A percentile compares a stretch with the other conserved stretches of the same genome.
These are phyloP conservation scores for Sinonovacula constricta DNA, from an alignment of 1,140 invertebrate genomes.

Conservation along the genomic window DNA sequence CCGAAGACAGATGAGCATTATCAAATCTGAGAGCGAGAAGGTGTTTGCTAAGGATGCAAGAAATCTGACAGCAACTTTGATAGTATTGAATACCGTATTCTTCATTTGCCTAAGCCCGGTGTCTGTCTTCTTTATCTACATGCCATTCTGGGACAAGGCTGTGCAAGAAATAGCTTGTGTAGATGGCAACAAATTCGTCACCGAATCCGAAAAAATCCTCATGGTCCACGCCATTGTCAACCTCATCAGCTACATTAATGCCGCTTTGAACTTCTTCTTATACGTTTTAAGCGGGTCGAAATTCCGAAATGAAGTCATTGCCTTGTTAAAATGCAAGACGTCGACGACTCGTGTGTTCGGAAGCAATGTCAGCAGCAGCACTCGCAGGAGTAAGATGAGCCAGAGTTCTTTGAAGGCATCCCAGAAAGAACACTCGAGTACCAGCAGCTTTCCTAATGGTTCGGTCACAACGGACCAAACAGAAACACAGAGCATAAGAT, in stretches of 20 bases:
- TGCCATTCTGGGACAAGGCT: background rate
- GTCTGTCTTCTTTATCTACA: background rate
- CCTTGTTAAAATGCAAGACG: conserved; percentile 5
- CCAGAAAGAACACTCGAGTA: too few species aligned
- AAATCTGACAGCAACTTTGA: background rate
- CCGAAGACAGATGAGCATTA: background rate
- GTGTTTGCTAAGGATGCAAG: background rate
- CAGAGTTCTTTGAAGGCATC: too few species aligned
- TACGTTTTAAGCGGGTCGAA: conserved; percentile 40
- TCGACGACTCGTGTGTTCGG: background rate
- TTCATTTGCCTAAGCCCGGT: background rate
- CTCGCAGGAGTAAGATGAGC: background rate
- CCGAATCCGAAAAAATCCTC: background rate
- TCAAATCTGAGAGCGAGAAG: background rate
- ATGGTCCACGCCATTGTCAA: conserved; percentile 19
- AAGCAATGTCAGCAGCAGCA: background rate
- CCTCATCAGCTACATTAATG: conserved; percentile 24
- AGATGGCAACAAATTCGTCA: background rate
- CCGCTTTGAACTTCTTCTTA: conserved; percentile 32
- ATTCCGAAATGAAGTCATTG: conserved; percentile 20
- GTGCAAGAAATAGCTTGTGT: background rate
- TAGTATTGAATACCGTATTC: background rate
- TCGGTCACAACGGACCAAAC: too few species aligned
- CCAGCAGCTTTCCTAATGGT: too few species aligned
- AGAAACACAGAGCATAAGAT: too few species aligned